Percentiles rank a stretch among this genome's conserved stretches.
These are phyloP conservation scores for Anguilla marmorata DNA, from an alignment of 2,797 vertebrate genomes.

Conservation along the genomic window DNA sequence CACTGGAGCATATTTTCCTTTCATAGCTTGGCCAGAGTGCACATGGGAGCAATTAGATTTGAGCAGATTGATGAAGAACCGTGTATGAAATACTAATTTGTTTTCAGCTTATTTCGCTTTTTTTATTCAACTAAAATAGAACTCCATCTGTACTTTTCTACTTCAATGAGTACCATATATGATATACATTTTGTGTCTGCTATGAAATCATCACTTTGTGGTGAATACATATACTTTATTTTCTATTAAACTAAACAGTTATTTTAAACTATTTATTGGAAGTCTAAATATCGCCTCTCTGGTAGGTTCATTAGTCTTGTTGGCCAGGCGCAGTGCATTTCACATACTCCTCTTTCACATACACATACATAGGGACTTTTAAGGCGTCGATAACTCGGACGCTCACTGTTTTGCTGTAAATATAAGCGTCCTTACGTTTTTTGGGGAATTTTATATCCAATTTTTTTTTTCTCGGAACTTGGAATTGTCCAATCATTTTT, in stretches of 20 bases:
- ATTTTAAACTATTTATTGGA: background rate
- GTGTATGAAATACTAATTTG: conserved; percentile 61
- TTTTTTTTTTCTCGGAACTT: background rate
- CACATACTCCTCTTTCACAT: too few species aligned
- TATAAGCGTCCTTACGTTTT: background rate
- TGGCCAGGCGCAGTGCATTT: background rate
- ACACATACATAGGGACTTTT: conserved; percentile 19
- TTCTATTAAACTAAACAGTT: background rate
- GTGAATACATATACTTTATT: background rate
- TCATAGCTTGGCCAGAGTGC: conserved; percentile 42
- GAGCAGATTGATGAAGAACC: conserved; percentile 52
- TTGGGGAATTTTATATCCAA: background rate
- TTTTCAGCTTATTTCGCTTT: conserved; percentile 33
- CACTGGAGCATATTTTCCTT: conserved; percentile 44
- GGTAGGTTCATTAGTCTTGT: background rate
- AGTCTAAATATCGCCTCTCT: background rate
- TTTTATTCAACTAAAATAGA: background rate
- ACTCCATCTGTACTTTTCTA: background rate
- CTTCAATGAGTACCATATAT: background rate
- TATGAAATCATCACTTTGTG: background rate
- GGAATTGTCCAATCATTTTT: background rate
- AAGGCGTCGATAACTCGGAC: background rate
- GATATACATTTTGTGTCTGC: background rate
- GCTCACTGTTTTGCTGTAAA: background rate
- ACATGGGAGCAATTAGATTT: conserved; percentile 67